Evolutionary conservation across 1,140 invertebrate genomes (phyloP).

Genomic region (Matsumurasca onukii): DNA sequence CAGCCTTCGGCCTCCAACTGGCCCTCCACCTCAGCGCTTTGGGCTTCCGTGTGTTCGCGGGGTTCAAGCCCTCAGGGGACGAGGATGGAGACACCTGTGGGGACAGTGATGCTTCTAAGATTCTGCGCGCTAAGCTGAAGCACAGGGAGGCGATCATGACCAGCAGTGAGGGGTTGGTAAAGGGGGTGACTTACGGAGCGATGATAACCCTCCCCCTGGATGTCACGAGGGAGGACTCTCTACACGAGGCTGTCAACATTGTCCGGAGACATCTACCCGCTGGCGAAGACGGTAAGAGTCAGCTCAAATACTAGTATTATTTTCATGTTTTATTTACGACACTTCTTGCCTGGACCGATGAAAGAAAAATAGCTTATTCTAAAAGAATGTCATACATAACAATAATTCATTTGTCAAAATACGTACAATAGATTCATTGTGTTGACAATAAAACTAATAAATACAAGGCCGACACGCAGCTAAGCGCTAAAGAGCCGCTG

Average conservation of each 20-base stretch:
- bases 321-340: not conserved
- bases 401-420: too few species aligned
- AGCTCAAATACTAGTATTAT: not conserved
- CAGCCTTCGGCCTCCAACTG: constrained; percentile 70
- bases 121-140: constrained; percentile 58
- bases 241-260: constrained; percentile 72
- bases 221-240: constrained; percentile 74
- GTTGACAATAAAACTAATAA: too few species aligned
- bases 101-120: constrained; percentile 55
- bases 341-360: too few species aligned
- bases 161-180: constrained; percentile 31
- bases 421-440: too few species aligned
- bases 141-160: constrained; percentile 47
- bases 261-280: constrained; percentile 77
- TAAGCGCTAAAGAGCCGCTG: too few species aligned
- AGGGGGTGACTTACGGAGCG: constrained; percentile 50
- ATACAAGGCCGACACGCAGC: too few species aligned
- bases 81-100: constrained; percentile 48
- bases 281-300: constrained; percentile 71
- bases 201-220: constrained; percentile 72
- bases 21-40: constrained; percentile 64
- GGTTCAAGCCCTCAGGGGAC: constrained; percentile 51
- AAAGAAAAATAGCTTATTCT: too few species aligned
- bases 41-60: constrained; percentile 75
- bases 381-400: too few species aligned